A percentile compares a stretch with the other conserved stretches of the same genome.
Conservation (phyloP, 2,888 invertebrate genomes). For the Bruchidius siliquastri region DNA sequence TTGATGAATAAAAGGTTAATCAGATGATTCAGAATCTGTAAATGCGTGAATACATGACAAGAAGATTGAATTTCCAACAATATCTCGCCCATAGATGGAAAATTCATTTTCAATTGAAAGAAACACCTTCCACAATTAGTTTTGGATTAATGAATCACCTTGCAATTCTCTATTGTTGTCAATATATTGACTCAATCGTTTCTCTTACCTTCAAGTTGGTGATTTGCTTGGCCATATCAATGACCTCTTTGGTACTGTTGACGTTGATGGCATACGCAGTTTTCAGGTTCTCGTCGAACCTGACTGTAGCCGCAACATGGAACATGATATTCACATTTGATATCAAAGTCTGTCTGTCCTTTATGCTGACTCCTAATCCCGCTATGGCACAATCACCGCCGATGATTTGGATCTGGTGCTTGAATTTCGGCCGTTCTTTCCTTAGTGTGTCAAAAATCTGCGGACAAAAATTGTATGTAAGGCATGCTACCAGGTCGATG, state of each 20-base stretch:
- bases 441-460: conserved; percentile 55
- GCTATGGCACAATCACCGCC: conserved; percentile 64
- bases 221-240: conserved; percentile 68
- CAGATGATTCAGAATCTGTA: too few species aligned
- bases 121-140: too few species aligned
- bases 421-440: conserved; percentile 54
- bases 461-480: conserved; percentile 7
- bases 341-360: conserved; percentile 57
- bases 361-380: conserved; percentile 58
- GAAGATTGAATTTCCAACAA: too few species aligned
- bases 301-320: conserved; percentile 89
- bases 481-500: too few species aligned
- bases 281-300: conserved; percentile 78
- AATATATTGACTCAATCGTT: too few species aligned
- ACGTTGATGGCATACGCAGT: conserved; percentile 77
- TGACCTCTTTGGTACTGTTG: conserved; percentile 68
- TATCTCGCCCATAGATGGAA: too few species aligned
- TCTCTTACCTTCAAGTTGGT: conserved; percentile 61
- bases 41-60: too few species aligned
- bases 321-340: conserved; percentile 69
- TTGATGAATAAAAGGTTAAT: too few species aligned
- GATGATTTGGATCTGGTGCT: conserved; percentile 64
- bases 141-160: too few species aligned
- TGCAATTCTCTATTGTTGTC: too few species aligned
- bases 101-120: too few species aligned